Evolutionary conservation across 2,888 invertebrate species (phyloP), one percentile per base, ranked within the genome.

Genomic region (Catocala nupta): DNA sequence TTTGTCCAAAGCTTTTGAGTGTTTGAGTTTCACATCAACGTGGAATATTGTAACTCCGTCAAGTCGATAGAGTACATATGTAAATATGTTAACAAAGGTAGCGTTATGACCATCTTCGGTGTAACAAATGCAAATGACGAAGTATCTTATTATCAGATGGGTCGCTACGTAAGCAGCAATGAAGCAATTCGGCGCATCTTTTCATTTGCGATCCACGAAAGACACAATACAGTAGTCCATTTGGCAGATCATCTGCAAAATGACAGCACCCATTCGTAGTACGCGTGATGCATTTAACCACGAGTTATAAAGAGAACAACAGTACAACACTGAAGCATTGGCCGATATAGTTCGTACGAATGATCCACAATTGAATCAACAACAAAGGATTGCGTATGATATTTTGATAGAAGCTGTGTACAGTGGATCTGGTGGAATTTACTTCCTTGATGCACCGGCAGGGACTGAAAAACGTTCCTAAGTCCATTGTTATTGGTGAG

Each of bases 401-500:
- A n/a, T n/a, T n/a, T n/a, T n/a, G n/a, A n/a, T n/a, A n/a, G n/a
- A n/a, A n/a, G n/a, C n/a, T n/a, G n/a, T n/a, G n/a, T n/a, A n/a
- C n/a, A n/a, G n/a, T n/a, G n/a, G n/a, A n/a, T n/a, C n/a, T n/a
- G n/a, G n/a, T n/a, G n/a, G n/a, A n/a, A n/a, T n/a, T n/a, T n/a
- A n/a, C n/a, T n/a, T n/a, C n/a, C n/a, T n/a, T n/a, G n/a, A n/a
- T n/a, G n/a, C n/a, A n/a, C n/a, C n/a, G n/a, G n/a, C n/a, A n/a
- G n/a, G n/a, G n/a, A n/a, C n/a, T n/a, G n/a, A n/a, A n/a, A n/a
- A n/a, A 77, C 68, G 33, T 78, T 78, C 47, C 34, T 78, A 48
- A 73, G 75, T 63, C 63, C 71, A 72, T 72, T 80, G 55, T 54
- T 75, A 47, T 75, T 78, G 13, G 74, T 73, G 25, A 78, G 25